phyloP scores from a whole-genome alignment of 2,797 vertebrate species.

The Artibeus lituratus region DNA sequence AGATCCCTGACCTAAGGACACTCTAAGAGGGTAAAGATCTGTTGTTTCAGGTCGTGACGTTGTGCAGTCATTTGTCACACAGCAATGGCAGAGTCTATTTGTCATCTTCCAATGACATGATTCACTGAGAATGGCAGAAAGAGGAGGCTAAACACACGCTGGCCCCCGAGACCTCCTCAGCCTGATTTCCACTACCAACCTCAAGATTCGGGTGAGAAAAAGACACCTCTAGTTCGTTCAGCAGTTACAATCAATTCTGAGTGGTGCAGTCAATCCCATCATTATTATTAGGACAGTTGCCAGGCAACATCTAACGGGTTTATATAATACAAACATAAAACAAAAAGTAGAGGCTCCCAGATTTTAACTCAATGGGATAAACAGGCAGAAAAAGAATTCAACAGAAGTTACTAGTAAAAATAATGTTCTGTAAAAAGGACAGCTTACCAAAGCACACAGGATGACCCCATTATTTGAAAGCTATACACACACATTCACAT shows the following conservation, averaged over 20 bases:
- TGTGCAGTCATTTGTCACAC: not conserved
- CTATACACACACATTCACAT: not conserved
- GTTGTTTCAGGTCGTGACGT: not conserved
- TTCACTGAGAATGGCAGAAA: not conserved
- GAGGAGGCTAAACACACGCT: not conserved
- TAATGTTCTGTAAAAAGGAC: not conserved
- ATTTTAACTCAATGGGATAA: constrained; percentile 25
- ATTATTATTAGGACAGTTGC: not conserved
- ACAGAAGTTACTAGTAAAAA: not conserved
- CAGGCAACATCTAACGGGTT: not conserved
- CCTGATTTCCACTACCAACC: not conserved
- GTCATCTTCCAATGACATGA: not conserved
- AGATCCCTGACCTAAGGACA: not conserved
- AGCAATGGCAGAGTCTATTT: not conserved
- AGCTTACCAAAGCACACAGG: not conserved
- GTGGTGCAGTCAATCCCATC: not conserved
- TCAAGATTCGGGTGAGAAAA: not conserved
- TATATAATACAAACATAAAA: not conserved
- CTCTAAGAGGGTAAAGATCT: not conserved
- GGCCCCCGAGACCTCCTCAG: not conserved
- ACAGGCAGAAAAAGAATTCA: not conserved
- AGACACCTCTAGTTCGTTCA: not conserved
- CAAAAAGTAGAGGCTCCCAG: not conserved
- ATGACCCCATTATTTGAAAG: not conserved
- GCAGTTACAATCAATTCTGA: not conserved